A percentile compares a stretch with the other conserved stretches of the same genome.
phyloP scores from a whole-genome alignment of 2,797 vertebrate genomes.

The Bryconaethiops microstoma region DNA sequence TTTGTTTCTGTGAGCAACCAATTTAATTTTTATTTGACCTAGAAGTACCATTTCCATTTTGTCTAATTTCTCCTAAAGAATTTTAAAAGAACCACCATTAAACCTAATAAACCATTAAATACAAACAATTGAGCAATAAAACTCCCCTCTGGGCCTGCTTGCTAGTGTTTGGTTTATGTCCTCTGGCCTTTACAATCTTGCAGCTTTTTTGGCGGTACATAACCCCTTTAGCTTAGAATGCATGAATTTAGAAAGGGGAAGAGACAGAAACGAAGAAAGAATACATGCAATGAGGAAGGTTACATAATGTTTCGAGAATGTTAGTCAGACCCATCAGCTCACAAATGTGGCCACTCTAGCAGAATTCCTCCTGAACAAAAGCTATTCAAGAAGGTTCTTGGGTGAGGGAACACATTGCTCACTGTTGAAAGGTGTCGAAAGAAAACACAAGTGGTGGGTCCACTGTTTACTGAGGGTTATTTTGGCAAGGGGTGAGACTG shows the following conservation, averaged over 20 bases:
- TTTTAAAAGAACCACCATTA: too few species aligned
- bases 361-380: slow-evolving; percentile 49
- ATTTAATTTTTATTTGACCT: too few species aligned
- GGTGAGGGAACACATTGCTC: slow-evolving; percentile 40
- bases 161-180: neutral
- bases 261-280: slow-evolving; percentile 4
- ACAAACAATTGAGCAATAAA: too few species aligned
- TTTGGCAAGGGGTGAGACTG: slow-evolving; percentile 26
- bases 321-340: slow-evolving; percentile 34
- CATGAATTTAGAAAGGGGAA: neutral
- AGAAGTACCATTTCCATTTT: too few species aligned
- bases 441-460: slow-evolving; percentile 23
- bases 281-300: slow-evolving; percentile 27
- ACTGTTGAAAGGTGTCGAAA: slow-evolving; percentile 48
- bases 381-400: slow-evolving; percentile 48
- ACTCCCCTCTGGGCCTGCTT: neutral
- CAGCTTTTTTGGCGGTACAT: neutral
- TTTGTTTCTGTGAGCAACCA: too few species aligned
- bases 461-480: slow-evolving; percentile 35
- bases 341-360: slow-evolving; percentile 24
- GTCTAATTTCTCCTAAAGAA: too few species aligned
- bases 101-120: too few species aligned
- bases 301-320: slow-evolving; percentile 54
- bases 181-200: neutral
- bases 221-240: neutral